These are phyloP conservation scores for Dolichoris vasculosae DNA, from an alignment of 1,140 invertebrate species.

Conservation along the genomic window DNA sequence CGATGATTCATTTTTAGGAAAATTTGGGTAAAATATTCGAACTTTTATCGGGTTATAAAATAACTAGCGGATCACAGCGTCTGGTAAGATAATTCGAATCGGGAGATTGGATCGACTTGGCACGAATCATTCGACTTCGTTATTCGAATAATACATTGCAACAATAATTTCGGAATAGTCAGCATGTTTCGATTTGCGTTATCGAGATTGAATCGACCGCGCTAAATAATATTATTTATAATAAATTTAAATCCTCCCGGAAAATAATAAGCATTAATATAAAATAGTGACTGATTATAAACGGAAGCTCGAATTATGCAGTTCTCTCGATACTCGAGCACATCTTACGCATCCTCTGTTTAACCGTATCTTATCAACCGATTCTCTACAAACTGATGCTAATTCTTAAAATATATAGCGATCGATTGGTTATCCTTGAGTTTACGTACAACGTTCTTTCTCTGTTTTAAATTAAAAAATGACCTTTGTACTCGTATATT, in stretches of 20 bases:
- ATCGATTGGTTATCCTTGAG: no score
- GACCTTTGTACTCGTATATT: not conserved
- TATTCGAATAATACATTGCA: not conserved
- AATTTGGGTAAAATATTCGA: not conserved
- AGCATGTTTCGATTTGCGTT: not conserved
- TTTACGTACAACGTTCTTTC: no score
- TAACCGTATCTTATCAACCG: no score
- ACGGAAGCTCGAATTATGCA: not conserved
- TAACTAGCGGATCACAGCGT: not conserved
- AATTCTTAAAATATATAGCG: not conserved
- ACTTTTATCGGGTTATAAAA: not conserved
- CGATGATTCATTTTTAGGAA: not conserved
- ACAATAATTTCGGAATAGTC: conserved; percentile 2
- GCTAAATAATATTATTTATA: not conserved
- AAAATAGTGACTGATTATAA: conserved; percentile 6
- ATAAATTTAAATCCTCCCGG: not conserved
- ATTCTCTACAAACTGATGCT: not conserved
- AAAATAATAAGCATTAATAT: conserved; percentile 18
- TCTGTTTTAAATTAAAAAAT: not conserved
- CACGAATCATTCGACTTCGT: not conserved
- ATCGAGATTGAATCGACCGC: not conserved
- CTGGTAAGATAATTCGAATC: not conserved
- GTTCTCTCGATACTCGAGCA: not conserved
- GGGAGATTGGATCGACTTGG: not conserved
- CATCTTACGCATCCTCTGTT: no score